phyloP scores from a whole-genome alignment of 2,113 vertebrate species.

The Nanorana parkeri region DNA sequence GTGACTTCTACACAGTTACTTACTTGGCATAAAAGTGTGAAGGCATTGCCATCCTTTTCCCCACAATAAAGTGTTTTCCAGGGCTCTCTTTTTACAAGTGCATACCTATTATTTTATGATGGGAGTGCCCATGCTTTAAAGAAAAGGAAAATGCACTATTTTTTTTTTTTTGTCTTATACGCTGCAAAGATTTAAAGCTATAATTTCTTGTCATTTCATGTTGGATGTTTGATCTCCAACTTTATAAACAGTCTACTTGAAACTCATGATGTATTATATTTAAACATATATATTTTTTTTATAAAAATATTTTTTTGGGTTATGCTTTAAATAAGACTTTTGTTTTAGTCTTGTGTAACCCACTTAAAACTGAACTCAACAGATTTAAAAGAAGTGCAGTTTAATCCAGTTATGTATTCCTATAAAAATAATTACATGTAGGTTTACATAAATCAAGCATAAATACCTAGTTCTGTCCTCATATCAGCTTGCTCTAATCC shows the following conservation, averaged over 20 bases:
- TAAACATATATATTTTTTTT: neutral
- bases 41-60: conserved; percentile 36
- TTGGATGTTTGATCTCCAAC: no score
- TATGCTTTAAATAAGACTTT: no score
- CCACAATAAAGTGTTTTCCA: conserved; percentile 39
- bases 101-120: conserved; percentile 45
- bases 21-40: conserved; percentile 49
- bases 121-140: conserved; percentile 12
- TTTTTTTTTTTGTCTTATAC: neutral
- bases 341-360: no score
- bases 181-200: neutral
- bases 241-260: no score
- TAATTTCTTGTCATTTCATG: neutral
- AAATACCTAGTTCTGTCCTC: no score
- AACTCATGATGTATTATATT: no score
- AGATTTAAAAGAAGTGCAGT: no score
- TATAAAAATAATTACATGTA: no score
- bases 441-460: no score
- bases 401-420: no score
- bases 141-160: neutral
- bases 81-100: conserved; percentile 33
- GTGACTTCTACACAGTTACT: conserved; percentile 47
- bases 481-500: no score
- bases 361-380: no score
- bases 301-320: neutral